Evolutionary conservation across 1,140 invertebrate species (phyloP), one percentile per base, ranked within the genome.

Genomic region (Scaptomyza pallida): DNA sequence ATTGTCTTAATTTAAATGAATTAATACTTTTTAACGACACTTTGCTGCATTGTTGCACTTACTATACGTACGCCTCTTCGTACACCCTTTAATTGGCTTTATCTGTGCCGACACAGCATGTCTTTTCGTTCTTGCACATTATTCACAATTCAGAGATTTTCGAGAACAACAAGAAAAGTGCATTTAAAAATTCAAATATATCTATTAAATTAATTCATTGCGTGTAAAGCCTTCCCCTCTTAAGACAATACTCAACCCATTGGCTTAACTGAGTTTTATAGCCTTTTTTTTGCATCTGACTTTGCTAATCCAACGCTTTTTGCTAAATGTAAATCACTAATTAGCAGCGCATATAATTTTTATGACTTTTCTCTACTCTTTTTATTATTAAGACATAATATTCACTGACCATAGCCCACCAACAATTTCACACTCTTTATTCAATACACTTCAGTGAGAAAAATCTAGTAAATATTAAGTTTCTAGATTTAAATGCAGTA

Each of bases 1-100:
- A 75, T 88, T 82, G 78, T 62, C 83, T 89, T 89, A 88, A 88
- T 88, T 88, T 88, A 88, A 88, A 88, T 88, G 82, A 88, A 88
- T 88, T 89, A 88, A 75, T n/a, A n/a, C n/a, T n/a, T 78, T 88
- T 86, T 88, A 89, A 88, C 75, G 82, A 76, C 82, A 88, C 82
- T 78, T n/a, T 72, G 68, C 75, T 72, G 75, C 78, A 88, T 60
- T 9, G 8, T 72, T 77, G 71, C 68, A 63, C 35, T 62, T 48
- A 59, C 43, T 15, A n/a, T n/a, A n/a, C n/a, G n/a, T n/a, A n/a
- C n/a, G n/a, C 16, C 15, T 17, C 23, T 43, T 2, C 45, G 13
- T 19, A 10, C n/a, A 52, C 40, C 62, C 44, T 64, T 89, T 89
- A 89, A 89, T 89, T 89, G 83, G 85, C 73, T 89, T 89, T 64